These are phyloP conservation scores for Pachyrhynchus sulphureomaculatus DNA, from an alignment of 1,140 invertebrate species.

Conservation along the genomic window DNA sequence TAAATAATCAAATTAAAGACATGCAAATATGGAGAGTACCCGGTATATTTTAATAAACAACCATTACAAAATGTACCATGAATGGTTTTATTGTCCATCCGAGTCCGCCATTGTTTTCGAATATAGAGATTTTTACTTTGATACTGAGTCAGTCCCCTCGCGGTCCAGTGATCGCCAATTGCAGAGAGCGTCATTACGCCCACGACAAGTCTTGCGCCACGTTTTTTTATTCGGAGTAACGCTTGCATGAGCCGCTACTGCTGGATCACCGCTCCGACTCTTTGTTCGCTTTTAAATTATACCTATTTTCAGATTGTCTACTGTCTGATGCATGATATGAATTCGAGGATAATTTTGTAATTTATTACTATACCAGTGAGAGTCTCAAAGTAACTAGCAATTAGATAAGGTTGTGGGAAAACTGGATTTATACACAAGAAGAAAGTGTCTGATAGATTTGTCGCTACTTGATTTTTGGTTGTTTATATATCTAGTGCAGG, in stretches of 20 bases:
- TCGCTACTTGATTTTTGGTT: too few species aligned
- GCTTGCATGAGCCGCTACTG: neutral
- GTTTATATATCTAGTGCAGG: too few species aligned
- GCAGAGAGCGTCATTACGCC: slow-evolving; percentile 20
- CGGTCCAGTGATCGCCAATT: slow-evolving; percentile 31
- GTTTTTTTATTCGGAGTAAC: slow-evolving; percentile 6
- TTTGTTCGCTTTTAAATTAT: slow-evolving; percentile 12
- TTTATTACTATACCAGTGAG: too few species aligned
- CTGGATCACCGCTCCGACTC: neutral
- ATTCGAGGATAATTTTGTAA: neutral
- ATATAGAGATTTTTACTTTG: slow-evolving; percentile 28
- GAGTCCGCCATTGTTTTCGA: slow-evolving; percentile 30
- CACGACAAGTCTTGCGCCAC: slow-evolving; percentile 16
- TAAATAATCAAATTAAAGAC: too few species aligned
- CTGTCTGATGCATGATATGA: slow-evolving; percentile 1
- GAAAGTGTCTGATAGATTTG: too few species aligned
- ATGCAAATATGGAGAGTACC: too few species aligned
- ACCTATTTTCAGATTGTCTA: slow-evolving; percentile 10
- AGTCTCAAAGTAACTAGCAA: too few species aligned
- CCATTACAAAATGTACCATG: neutral
- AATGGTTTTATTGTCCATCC: slow-evolving; percentile 15
- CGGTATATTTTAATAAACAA: too few species aligned
- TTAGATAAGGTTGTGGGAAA: too few species aligned
- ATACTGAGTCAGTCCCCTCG: slow-evolving; percentile 19
- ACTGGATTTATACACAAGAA: too few species aligned